Evolutionary conservation across 2,888 invertebrate species (phyloP).

Genomic region (Gasteruption jaculator): DNA sequence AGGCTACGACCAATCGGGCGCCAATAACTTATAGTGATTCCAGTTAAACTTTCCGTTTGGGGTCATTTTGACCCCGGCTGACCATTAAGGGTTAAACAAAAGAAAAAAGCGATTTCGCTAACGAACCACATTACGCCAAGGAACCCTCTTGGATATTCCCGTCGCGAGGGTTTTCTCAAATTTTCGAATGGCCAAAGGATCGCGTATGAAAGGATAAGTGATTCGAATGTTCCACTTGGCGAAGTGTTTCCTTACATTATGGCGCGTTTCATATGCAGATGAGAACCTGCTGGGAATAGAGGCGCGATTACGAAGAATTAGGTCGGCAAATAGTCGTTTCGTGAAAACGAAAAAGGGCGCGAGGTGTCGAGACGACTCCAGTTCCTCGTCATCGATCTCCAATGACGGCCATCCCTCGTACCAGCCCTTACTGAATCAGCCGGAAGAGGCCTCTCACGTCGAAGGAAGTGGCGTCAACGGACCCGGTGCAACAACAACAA

Average conservation of each 20-base stretch:
- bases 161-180: background rate
- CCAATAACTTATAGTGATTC: no score
- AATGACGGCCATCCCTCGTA: constrained; percentile 34
- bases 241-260: no score
- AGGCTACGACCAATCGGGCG: no score
- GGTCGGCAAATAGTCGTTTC: constrained; percentile 40
- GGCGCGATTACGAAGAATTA: constrained; percentile 47
- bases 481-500: background rate
- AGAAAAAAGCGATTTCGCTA: no score
- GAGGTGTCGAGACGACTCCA: constrained; percentile 25
- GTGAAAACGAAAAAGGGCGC: constrained; percentile 19
- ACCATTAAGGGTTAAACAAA: no score
- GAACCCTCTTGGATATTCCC: background rate
- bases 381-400: constrained; percentile 34
- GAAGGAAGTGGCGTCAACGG: no score
- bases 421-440: constrained; percentile 32
- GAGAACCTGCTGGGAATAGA: constrained; percentile 48
- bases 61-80: no score
- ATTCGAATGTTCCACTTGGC: constrained; percentile 2
- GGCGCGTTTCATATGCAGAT: constrained; percentile 35
- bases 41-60: no score
- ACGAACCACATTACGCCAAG: no score
- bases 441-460: constrained; percentile 28
- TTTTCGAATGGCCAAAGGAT: background rate
- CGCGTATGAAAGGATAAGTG: background rate